Base-by-base conservation (phyloP, 1,140 invertebrate genomes). In the Rhyzopertha dominica region DNA sequence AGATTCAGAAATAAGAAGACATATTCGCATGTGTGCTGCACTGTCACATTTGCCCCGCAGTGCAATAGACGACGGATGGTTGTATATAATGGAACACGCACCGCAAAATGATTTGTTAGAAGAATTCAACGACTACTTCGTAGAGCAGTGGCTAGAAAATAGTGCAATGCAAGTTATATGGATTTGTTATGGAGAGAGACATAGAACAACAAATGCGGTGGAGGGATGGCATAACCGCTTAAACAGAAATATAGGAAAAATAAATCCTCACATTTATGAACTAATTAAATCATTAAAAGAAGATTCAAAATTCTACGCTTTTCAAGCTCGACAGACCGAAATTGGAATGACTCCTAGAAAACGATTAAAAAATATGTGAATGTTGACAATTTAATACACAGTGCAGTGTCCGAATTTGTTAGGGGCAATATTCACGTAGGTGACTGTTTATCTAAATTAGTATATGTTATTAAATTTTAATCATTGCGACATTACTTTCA, bases 21-120 rank as follows among this genome's bases (percentile, higher is more conserved):
- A 32, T 32, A 18, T 32, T 18, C 30, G 30, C 10, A 14, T 32
- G 30, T 32, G 30, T 30, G 29, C 29, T 30, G 29, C 30, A 12
- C 1, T 32, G 10, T 16, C 30, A 5, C 20, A 13, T 32, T 10
- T 32, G 13, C 12, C 30, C 9, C 9, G 17, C 10, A 12, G 20
- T 18, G 30, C 17, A 2, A 18, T 32, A 7, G 12, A 32, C 2
- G 17, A 16, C 1, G 8, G 30, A 10, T 32, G 30, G 30, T 32
- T 32, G 5, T 32, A n/a, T 13, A 32, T 32, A 10, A 32, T 32
- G 30, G 30, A 32, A 13, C 17, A 32, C 10, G 30, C 30, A 13
- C 30, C 30, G 3, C 30, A 32, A 32, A 32, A 18, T 32, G 16
- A 10, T 0, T 16, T 18, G 20, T 12, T 32, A 9, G 20, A 16